Base-by-base conservation (phyloP, 2,797 vertebrate species). In the Cyclopterus lumpus region DNA sequence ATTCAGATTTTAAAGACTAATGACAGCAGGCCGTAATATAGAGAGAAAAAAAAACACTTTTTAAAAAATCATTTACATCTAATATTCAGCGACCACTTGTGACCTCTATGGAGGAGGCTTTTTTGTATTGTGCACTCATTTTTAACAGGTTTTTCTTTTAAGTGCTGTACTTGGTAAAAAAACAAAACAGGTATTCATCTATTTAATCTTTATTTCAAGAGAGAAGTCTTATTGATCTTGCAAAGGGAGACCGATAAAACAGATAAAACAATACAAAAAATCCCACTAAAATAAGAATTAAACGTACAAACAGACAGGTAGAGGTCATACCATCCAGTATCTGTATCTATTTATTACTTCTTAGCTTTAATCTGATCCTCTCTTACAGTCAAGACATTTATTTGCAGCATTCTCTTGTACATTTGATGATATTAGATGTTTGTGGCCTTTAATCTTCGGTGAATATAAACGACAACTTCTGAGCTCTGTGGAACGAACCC, bases 1-100 rank as follows among this genome's bases (percentile, higher is more conserved):
- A 9, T 67, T 71, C 11, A 42, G 36, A 70, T 66, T n/a, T 26
- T 7, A 54, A 12, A 75, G 54, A 36, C 15, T 24, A 30, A 73
- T 63, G 11, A 59, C 34, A 30, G 8, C 11, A 5, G 64, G 38
- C 11, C 34, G 15, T 24, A 10, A 48, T 28, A 60, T 55, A 15
- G 11, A 36, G 36, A 38, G 3, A 8, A 11, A 42, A 63, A 34
- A 65, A 46, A 32, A 4, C 3, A 15, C 6, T 15, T 24, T 36
- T 59, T 22, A 24, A n/a, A n/a, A n/a, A 10, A 26, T 28, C 8
- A 40, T 53, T 15, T 51, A 8, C 3, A 44, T 3, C 6, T 32
- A 6, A 0, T 53, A 1, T n/a, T 24, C 3, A 58, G 4, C 22
- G 30, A 24, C 20, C 15, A 0, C 26, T 67, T 1, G 2, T 58